Base-by-base conservation (phyloP, 2,113 vertebrate genomes). In the Sphyrna mokarran region DNA sequence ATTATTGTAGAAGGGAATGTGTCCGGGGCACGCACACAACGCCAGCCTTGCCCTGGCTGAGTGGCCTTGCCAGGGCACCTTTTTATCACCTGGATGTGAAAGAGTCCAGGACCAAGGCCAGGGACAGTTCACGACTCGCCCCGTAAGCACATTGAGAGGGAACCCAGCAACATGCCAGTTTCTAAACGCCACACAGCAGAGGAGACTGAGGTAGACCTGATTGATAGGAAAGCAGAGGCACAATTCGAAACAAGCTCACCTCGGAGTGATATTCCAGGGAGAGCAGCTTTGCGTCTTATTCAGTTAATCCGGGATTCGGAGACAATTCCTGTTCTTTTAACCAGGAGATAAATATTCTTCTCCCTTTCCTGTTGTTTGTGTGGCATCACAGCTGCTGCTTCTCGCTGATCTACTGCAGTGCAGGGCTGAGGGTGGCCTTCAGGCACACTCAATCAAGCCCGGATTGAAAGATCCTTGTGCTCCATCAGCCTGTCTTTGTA, bases 381-480 rank as follows among this genome's bases (percentile, higher is more conserved):
- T 93, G 33, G 66, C n/a, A 22, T 23, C 37, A 40, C 63, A 29
- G 86, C 29, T 40, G 91, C 91, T 94, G n/a, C 33, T 54, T 93
- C 63, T 94, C 61, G 43, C 33, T 94, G 63, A 37, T 9, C 3
- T 94, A 37, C 91, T 95, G 93, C 93, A 95, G 9, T 95, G 66
- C 91, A 43, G 85, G n/a, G 20, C 91, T 94, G 90, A 63, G 61
- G 16, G 2, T 1, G 37, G 20, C 68, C 68, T 40, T 5, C 66
- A 95, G 93, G 68, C 93, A 48, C 68, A 43, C 93, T 72, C 11
- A 95, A 72, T 95, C 93, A 95, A 95, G 22, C 37, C 40, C 69
- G 0, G 93, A 95, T 72, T 48, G 48, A 3, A 43, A 29, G 89
- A 95, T 70, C 29, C 86, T 5, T 29, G 33, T 16, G 23, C n/a